Evolutionary conservation across 1,140 invertebrate species (phyloP), one percentile per base, ranked within the genome.

Genomic region (Saxidomus purpurata): DNA sequence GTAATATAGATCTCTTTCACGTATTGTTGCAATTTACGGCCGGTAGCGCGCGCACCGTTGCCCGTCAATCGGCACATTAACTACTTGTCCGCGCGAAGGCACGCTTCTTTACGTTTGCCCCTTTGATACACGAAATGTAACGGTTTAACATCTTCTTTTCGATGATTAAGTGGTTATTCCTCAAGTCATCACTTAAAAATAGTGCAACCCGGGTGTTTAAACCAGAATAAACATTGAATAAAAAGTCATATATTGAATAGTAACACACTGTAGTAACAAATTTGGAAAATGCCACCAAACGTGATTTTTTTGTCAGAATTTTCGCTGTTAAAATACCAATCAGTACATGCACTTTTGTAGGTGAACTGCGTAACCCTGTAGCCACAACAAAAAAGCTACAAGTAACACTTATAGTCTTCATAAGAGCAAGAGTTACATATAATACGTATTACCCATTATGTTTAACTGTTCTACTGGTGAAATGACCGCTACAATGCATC

Each of bases 111-210:
- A 4, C 34, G 31, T 71, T 40, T 71, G 34, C 67, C 67, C 67
- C 67, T 71, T 71, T 71, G 67, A 71, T 71, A 71, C 67, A 17
- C n/a, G 59, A 63, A 63, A 63, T 25, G 59, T 63, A 28, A 63
- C 25, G 4, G 59, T 28, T 28, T 28, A 63, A 55, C 52, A 55
- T 22, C 52, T 55, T 22, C 15, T 55, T 55, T 28, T n/a, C 25
- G 59, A 63, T 63, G 59, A 63, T 63, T 8, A 28, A 63, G 59
- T 25, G 59, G n/a, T 63, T 63, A 28, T 63, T 63, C 28, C 25
- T 63, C 3, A 4, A 55, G 52, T 55, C n/a, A 55, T 55, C 22
- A 22, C 19, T 55, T 22, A 55, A 55, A 55, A 55, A 11, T 4
- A 11, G n/a, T 11, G 4, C n/a, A 55, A 55, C 4, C 8, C 19